A percentile compares a stretch with the other conserved stretches of the same genome.
phyloP scores from a whole-genome alignment of 2,113 vertebrate species.

The Rhombomys opimus region DNA sequence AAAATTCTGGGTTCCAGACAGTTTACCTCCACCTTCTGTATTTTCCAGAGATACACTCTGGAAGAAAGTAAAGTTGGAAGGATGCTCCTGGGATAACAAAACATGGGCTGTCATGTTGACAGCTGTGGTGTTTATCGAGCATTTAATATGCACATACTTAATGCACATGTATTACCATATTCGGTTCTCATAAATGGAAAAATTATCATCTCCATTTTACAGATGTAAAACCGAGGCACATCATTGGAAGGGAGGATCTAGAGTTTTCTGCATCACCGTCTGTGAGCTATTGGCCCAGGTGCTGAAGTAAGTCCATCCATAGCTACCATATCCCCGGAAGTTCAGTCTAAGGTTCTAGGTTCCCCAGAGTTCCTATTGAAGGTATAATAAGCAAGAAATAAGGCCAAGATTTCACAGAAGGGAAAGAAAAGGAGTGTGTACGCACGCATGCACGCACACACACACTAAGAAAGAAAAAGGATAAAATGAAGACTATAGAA shows the following conservation, averaged over 20 bases:
- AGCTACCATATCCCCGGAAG: background rate
- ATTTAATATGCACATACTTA: background rate
- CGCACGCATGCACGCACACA: no score
- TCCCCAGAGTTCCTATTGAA: background rate
- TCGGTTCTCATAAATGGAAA: background rate
- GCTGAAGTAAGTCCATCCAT: background rate
- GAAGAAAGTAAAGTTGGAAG: background rate
- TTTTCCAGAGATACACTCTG: background rate
- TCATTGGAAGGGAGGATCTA: background rate
- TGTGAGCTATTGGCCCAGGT: background rate
- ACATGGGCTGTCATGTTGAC: background rate
- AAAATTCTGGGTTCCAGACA: background rate
- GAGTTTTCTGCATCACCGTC: background rate
- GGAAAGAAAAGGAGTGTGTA: constrained; percentile 3
- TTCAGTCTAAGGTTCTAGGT: background rate
- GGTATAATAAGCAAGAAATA: background rate
- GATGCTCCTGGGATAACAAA: background rate
- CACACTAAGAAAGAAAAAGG: background rate
- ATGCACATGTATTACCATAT: background rate
- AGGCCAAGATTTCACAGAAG: background rate
- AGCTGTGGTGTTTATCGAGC: background rate
- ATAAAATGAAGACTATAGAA: background rate
- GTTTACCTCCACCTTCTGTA: background rate
- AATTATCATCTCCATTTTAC: background rate
- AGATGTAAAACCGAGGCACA: background rate